Conservation (phyloP, 2,888 invertebrate species). For the Rotaria sp. region DNA sequence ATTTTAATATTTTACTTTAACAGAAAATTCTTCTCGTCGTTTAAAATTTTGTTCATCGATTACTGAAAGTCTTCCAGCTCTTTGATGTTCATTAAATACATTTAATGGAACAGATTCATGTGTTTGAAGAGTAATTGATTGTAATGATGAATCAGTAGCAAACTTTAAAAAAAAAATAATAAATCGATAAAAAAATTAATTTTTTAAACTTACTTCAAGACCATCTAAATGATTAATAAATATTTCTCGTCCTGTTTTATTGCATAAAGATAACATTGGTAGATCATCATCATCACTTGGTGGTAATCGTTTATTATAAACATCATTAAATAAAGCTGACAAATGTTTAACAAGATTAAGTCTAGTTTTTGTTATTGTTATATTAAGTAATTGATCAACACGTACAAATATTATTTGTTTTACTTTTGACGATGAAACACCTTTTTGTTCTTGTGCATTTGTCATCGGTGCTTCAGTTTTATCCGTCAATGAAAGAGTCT, state of each 20-base stretch:
- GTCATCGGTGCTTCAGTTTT: background rate
- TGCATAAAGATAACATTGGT: background rate
- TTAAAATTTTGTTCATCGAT: background rate
- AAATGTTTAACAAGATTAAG: background rate
- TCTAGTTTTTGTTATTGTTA: constrained; percentile 4
- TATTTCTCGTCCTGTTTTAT: background rate
- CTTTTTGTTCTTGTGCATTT: background rate
- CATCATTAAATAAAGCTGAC: background rate
- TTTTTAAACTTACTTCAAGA: background rate
- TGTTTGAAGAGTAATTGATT: background rate
- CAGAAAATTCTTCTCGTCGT: background rate
- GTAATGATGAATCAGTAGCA: background rate
- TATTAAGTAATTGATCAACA: constrained; percentile 16
- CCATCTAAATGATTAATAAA: background rate
- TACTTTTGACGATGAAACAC: background rate
- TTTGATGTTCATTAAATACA: background rate
- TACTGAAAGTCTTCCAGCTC: background rate
- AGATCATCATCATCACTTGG: background rate
- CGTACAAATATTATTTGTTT: background rate
- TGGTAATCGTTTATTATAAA: constrained; percentile 11
- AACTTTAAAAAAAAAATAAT: background rate
- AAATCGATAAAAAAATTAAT: background rate
- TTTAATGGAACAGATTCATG: background rate
- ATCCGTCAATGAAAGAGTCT: background rate
- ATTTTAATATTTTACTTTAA: constrained; percentile 2